A percentile compares a stretch with the other conserved stretches of the same genome.
phyloP scores from a whole-genome alignment of 2,888 invertebrate species.

The Coremacera marginata region DNA sequence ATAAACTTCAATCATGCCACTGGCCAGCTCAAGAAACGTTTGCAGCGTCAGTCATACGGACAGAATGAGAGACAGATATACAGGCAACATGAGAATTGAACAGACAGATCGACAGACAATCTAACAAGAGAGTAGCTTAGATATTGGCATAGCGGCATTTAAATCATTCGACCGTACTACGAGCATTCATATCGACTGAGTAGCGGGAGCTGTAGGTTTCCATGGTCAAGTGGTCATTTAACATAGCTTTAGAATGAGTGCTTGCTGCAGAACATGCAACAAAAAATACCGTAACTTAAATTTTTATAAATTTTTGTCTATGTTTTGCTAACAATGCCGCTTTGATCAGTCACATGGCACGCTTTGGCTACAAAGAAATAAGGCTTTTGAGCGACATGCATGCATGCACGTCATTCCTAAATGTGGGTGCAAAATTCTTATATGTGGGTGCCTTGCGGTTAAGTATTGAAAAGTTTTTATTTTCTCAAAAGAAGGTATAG shows the following conservation, averaged over 20 bases:
- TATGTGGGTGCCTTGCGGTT: background rate
- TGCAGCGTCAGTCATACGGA: background rate
- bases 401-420: background rate
- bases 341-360: background rate
- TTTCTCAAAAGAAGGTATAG: background rate
- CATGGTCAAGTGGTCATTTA: background rate
- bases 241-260: conserved; percentile 1
- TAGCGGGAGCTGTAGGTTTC: background rate
- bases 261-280: background rate
- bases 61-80: background rate
- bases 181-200: too few relatives aligned
- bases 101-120: background rate
- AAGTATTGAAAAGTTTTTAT: background rate
- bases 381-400: background rate
- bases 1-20: conserved; percentile 21
- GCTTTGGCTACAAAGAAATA: background rate
- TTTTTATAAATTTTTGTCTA: background rate
- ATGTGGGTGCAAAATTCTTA: background rate
- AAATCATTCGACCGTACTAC: background rate
- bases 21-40: background rate
- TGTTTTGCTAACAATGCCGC: background rate
- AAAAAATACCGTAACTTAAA: conserved; percentile 10
- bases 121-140: background rate
- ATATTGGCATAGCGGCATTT: background rate
- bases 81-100: background rate